These are phyloP conservation scores for Calosoma granatense DNA, from an alignment of 1,140 invertebrate species.

Conservation along the genomic window DNA sequence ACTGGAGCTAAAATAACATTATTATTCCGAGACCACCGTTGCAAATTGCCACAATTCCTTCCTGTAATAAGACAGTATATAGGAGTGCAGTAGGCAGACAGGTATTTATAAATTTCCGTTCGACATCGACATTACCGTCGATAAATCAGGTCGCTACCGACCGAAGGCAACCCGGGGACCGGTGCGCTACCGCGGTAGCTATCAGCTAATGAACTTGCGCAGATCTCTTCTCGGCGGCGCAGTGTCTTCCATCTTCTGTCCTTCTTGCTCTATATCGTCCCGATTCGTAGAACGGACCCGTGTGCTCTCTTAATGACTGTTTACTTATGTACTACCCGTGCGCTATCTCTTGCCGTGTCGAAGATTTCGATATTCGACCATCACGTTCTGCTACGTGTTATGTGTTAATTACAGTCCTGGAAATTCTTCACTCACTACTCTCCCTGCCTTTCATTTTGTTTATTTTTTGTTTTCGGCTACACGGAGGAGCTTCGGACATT, in stretches of 20 bases:
- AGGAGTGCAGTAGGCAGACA: too few species aligned
- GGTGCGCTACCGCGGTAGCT: background rate
- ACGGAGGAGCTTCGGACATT: too few species aligned
- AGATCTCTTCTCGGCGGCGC: background rate
- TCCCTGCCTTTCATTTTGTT: too few species aligned
- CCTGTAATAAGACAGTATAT: too few species aligned
- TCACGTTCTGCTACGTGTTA: background rate
- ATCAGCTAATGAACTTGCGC: background rate
- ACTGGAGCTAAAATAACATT: too few species aligned
- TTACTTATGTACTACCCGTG: background rate
- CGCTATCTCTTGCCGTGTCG: background rate
- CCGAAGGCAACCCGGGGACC: background rate
- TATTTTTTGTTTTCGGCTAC: too few species aligned
- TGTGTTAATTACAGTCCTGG: background rate
- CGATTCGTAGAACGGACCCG: background rate
- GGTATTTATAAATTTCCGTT: slow-evolving; percentile 1
- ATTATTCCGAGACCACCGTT: too few species aligned
- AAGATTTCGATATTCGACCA: background rate
- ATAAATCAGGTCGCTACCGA: slow-evolving; percentile 4
- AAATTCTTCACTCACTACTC: too few species aligned
- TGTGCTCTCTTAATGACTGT: background rate
- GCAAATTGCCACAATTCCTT: too few species aligned
- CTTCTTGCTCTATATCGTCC: too few species aligned
- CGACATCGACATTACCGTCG: background rate
- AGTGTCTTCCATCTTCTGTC: background rate